Conservation (phyloP, 2,113 vertebrate species). For the Pithys albifrons region DNA sequence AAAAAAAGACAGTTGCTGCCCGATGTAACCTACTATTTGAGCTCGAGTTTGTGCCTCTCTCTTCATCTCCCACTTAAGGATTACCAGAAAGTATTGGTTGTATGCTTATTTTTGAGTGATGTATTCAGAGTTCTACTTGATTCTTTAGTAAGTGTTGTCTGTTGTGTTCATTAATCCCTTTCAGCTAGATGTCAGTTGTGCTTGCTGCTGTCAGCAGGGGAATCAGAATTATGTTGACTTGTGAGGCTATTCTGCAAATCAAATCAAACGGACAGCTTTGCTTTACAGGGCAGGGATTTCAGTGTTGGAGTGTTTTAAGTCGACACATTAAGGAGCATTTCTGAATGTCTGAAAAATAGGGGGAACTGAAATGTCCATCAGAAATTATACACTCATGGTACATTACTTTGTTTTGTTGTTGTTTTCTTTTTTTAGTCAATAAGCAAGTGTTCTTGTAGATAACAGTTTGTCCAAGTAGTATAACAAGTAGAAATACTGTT, state of each 20-base stretch:
- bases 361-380: neutral
- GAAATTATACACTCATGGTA: neutral
- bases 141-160: neutral
- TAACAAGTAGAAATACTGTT: neutral
- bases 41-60: neutral
- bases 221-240: constrained; percentile 9
- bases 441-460: neutral
- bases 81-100: neutral
- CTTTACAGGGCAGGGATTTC: neutral
- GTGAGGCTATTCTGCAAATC: constrained; percentile 1
- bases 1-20: neutral
- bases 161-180: neutral
- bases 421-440: neutral
- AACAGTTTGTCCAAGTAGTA: neutral
- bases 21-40: neutral
- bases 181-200: neutral
- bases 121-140: neutral
- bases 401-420: neutral
- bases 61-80: neutral
- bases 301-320: neutral
- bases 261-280: neutral
- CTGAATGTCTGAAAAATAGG: neutral
- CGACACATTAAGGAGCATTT: neutral
- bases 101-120: neutral
- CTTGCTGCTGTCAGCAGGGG: neutral